phyloP scores from a whole-genome alignment of 2,797 vertebrate genomes.

The Hemibagrus guttatus region DNA sequence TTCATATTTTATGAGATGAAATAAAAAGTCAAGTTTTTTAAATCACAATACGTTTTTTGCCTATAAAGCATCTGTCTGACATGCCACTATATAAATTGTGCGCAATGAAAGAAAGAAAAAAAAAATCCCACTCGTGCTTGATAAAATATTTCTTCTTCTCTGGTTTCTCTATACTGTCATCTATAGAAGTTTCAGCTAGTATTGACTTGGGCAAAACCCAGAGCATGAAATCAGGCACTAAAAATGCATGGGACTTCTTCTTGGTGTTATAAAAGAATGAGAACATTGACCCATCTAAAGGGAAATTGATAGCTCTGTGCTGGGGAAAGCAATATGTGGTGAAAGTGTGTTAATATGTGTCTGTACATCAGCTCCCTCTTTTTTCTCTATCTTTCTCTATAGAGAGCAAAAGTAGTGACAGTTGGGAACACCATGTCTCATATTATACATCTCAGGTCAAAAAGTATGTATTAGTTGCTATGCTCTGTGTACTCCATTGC shows the following conservation, averaged over 20 bases:
- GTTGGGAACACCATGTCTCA: conserved; percentile 24
- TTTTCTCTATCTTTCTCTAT: neutral
- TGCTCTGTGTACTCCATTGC: conserved; percentile 23
- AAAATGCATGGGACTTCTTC: conserved; percentile 41
- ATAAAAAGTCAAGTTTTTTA: conserved; percentile 10
- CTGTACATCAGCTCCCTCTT: conserved; percentile 19
- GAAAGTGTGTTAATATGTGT: conserved; percentile 30
- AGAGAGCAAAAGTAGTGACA: neutral
- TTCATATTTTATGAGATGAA: conserved; percentile 10
- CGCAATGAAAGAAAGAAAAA: neutral
- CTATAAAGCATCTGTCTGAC: neutral
- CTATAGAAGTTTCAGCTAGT: conserved; percentile 29
- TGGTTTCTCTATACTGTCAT: conserved; percentile 14
- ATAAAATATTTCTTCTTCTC: conserved; percentile 19
- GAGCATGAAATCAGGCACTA: conserved; percentile 35
- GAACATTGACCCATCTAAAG: conserved; percentile 27
- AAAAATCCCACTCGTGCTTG: neutral
- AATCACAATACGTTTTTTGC: neutral
- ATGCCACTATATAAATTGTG: neutral
- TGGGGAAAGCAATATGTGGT: conserved; percentile 27
- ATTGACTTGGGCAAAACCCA: conserved; percentile 39
- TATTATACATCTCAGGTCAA: conserved; percentile 26
- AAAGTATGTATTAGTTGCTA: conserved; percentile 14
- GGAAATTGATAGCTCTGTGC: conserved; percentile 35
- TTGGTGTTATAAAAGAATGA: conserved; percentile 36